Base-by-base conservation (phyloP, 2,113 vertebrate species). In the Archilochus colubris region DNA sequence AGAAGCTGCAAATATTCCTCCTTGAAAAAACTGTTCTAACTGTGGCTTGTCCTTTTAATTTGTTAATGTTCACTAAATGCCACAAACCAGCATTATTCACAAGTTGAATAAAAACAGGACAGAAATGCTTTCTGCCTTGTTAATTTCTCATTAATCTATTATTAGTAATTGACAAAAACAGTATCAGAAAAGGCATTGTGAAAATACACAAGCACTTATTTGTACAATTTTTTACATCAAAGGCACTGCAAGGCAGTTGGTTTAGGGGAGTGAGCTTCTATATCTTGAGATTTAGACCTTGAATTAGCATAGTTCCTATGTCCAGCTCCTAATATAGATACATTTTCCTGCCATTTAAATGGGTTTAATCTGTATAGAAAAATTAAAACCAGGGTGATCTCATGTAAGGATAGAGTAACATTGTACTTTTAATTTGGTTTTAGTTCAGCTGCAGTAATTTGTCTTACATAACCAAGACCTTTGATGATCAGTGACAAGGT, bases 351-450 rank as follows among this genome's bases (percentile, higher is more conserved):
- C 38, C 51, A 51, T 94, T 94, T 86, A 62, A 89, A 80, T 76
- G 54, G 14, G 31, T 76, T 95, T 94, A 76, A 89, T 94, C 94
- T 92, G 59, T 82, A 70, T 82, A 58, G 25, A 84, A 87, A 94
- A 92, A 38, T 82, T 55, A 55, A 82, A 91, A 57, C 18, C 57
- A 86, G 83, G 38, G 23, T 81, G 53, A 76, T 82, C 30, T 93
- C 43, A 59, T 33, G 27, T 33, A 86, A 66, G 31, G 54, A 11
- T 33, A 38, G 55, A 50, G 19, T n/a, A 66, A 85, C 92, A 58
- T 62, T 86, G 10, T 61, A 59, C 36, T 82, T 91, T 78, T 83
- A 68, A 70, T 80, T 91, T 93, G 54, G 53, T 89, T 21, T 48
- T 63, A 38, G 59, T 63, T 89, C 55, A 30, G 18, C 50, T 89